phyloP scores from a whole-genome alignment of 2,888 invertebrate genomes.

The Campopleginae sp. region DNA sequence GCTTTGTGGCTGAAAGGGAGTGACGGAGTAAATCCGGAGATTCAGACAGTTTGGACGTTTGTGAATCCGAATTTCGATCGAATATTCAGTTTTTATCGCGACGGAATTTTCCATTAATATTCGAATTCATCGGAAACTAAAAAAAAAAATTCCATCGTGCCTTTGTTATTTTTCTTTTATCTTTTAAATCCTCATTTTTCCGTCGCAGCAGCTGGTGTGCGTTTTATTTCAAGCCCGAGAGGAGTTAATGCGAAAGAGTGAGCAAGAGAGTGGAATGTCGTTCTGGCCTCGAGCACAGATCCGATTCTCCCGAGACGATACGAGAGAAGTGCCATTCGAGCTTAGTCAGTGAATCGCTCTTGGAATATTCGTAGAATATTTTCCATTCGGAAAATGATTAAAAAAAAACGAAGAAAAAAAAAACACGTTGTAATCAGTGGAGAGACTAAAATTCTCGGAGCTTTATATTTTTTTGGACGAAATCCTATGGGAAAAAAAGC shows the following conservation, averaged over 20 bases:
- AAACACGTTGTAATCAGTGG: background rate
- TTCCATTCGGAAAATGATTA: background rate
- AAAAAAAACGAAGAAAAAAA: background rate
- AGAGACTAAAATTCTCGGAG: background rate
- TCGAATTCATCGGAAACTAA: background rate
- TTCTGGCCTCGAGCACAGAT: slow-evolving; percentile 59
- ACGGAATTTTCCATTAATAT: background rate
- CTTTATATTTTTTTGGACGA: background rate
- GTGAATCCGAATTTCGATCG: too few species aligned
- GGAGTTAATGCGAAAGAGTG: slow-evolving; percentile 36
- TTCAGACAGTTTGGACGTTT: background rate
- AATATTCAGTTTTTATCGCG: too few species aligned
- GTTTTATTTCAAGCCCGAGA: slow-evolving; percentile 62
- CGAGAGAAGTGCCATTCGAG: slow-evolving; percentile 25
- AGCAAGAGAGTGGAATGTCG: slow-evolving; percentile 57
- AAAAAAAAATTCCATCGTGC: slow-evolving; percentile 21
- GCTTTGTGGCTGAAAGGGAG: background rate
- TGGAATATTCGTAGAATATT: slow-evolving; percentile 28
- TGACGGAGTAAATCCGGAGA: background rate
- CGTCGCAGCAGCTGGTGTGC: slow-evolving; percentile 49
- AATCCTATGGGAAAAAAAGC: background rate
- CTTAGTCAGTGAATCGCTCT: slow-evolving; percentile 16
- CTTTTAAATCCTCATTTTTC: slow-evolving; percentile 30
- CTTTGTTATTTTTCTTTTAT: background rate
- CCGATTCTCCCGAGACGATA: slow-evolving; percentile 60